Evolutionary conservation across 2,113 vertebrate species (phyloP), one percentile per base, ranked within the genome.

Genomic region (Phylloscopus trochilus): DNA sequence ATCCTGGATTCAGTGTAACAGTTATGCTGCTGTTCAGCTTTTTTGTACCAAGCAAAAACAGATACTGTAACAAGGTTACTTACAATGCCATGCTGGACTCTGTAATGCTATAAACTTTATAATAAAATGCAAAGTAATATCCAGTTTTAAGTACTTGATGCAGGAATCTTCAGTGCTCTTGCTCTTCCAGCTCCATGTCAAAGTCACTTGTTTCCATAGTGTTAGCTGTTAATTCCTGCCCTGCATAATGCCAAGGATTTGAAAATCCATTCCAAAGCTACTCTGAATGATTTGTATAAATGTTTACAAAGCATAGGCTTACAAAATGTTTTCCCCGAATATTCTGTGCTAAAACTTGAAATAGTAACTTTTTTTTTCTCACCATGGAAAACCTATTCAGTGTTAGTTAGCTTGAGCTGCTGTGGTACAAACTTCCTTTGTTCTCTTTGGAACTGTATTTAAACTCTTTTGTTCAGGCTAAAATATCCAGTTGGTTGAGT

Each of bases 91-190:
- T 68, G 66, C 79, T 79, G 89, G 81, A 84, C 85, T 82, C 86
- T 95, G 47, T 93, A 91, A 56, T 39, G 66, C 69, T 92, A 74
- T 67, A 74, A 87, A 93, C 75, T 95, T 86, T 91, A 56, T 88
- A 92, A 94, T 46, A 86, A 96, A 97, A 92, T 56, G 64, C 35
- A 86, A 92, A 66, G 73, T 92, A 94, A 70, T 59, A 83, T 23
- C 83, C 59, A 75, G 55, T 92, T 96, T 91, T 80, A 95, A 86
- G 41, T 87, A 30, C 16, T 93, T 22, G 59, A 59, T 89, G 72
- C 77, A 76, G 59, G 95, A 92, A 70, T 67, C 63, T 74, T 89
- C 47, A 46, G 51, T 83, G 77, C 73, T 80, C 64, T 66, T 86
- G 60, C 77, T 91, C 56, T 81, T 7, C 2, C 87, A 82, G 81